Evolutionary conservation across 2,797 vertebrate genomes (phyloP).

Genomic region (Pangasius mekongensis): DNA sequence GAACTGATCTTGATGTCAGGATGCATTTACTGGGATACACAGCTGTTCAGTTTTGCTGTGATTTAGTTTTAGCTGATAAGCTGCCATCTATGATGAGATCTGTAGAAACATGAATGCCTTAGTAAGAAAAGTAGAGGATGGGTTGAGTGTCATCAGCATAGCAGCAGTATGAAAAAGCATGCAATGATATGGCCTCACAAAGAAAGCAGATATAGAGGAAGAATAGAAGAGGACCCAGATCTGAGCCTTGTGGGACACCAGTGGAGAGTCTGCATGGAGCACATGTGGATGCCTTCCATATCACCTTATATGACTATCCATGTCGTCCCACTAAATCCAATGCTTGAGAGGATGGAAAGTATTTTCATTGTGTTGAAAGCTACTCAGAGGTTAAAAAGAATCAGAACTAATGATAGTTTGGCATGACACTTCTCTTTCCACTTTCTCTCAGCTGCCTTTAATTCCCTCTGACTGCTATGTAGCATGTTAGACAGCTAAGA

Average conservation of each 20-base stretch:
- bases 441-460: not conserved
- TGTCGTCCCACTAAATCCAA: not conserved
- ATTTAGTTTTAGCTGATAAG: not conserved
- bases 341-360: not conserved
- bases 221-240: not conserved
- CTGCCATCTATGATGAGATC: not conserved
- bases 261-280: not conserved
- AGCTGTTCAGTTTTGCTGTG: not conserved
- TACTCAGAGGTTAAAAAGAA: not conserved
- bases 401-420: not conserved
- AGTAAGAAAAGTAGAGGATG: not conserved
- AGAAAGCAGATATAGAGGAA: not conserved
- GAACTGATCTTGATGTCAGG: not conserved
- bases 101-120: not conserved
- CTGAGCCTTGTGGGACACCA: not conserved
- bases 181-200: not conserved
- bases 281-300: not conserved
- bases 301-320: not conserved
- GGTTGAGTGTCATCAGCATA: not conserved
- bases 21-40: not conserved
- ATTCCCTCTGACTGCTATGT: not conserved
- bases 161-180: not conserved
- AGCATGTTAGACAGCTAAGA: not conserved
- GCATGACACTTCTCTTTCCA: not conserved
- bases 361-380: not conserved